phyloP scores from a whole-genome alignment of 2,113 vertebrate species.

The Phodopus roborovskii region DNA sequence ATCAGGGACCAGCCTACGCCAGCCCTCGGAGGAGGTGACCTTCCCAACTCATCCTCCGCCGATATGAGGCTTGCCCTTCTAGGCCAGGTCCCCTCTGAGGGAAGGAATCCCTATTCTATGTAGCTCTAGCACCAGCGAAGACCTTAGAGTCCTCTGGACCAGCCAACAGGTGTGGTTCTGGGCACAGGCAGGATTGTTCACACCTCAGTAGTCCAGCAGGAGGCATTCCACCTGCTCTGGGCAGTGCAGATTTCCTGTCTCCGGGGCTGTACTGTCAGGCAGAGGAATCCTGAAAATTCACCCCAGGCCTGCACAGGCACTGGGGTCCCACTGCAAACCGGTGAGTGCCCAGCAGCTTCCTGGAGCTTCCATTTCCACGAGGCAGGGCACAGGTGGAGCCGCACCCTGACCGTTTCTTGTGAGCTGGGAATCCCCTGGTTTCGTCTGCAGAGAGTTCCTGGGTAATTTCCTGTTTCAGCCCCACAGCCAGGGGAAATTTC shows the following conservation, averaged over 20 bases:
- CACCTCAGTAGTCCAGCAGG: not conserved
- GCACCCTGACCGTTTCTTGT: not conserved
- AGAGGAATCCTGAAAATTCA: not conserved
- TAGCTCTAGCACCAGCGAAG: not conserved
- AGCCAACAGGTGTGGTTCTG: not conserved
- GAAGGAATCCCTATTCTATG: not conserved
- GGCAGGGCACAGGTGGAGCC: not conserved
- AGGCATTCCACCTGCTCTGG: rapidly evolving
- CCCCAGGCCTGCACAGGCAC: not conserved
- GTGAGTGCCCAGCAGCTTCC: rapidly evolving
- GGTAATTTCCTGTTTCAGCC: constrained; percentile 78
- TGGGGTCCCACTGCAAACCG: not conserved
- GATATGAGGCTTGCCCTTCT: not conserved
- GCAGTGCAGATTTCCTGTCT: not conserved
- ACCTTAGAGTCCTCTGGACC: not conserved
- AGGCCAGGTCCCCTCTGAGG: not conserved
- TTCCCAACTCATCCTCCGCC: not conserved
- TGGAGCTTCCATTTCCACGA: rapidly evolving
- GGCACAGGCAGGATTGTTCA: too few species aligned
- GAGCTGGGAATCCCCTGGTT: constrained; percentile 49
- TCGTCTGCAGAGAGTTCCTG: constrained; percentile 41
- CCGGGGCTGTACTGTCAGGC: not conserved
- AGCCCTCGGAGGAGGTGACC: rapidly evolving
- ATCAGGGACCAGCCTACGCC: not conserved
- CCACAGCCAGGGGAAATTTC: constrained; percentile 63